Base-by-base conservation (phyloP, 2,888 invertebrate genomes). In the Bombyx huttoni region DNA sequence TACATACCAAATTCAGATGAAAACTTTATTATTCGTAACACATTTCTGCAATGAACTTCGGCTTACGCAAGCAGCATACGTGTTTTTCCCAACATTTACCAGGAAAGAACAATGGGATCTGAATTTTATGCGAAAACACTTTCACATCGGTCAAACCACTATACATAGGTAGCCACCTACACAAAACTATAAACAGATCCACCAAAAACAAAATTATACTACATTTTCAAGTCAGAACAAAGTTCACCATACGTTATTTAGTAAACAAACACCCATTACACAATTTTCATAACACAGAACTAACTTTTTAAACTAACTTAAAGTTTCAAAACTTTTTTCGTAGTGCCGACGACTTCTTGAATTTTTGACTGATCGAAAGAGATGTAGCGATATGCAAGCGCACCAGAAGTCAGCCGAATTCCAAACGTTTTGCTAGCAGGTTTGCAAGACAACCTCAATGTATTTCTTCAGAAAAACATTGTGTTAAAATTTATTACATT, bases 111-210 rank as follows among this genome's bases (percentile, higher is more conserved):
- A 88, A 88, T 88, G 81, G 86, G 83, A 76, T 78, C 80, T 76
- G 77, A 86, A 86, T 82, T 83, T 79, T 81, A 85, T 80, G 83
- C 82, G 81, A 84, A 81, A 80, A 84, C 82, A 88, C 88, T 88
- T 88, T 88, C 88, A 87, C 87, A 83, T 78, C 70, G 70, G 72
- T 69, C 76, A 70, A 73, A 74, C 73, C 72, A 78, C 73, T 70
- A 71, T 69, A 69, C 63, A 68, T 65, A 63, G 63, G 64, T 72
- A 79, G 81, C 81, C 84, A 88, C 86, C 86, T 86, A 88, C 86
- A 83, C 83, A 75, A 76, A 76, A 80, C 77, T 75, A 78, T 75
- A 77, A 78, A 86, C 85, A 84, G 84, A 86, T 85, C 83, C 71
- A 69, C 62, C 67, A 58, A 66, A 73, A 68, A 68, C 64, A 67